A percentile compares a stretch with the other conserved stretches of the same genome.
These are phyloP conservation scores for Pseudanteris insignis DNA, from an alignment of 2,888 invertebrate species.

Conservation along the genomic window DNA sequence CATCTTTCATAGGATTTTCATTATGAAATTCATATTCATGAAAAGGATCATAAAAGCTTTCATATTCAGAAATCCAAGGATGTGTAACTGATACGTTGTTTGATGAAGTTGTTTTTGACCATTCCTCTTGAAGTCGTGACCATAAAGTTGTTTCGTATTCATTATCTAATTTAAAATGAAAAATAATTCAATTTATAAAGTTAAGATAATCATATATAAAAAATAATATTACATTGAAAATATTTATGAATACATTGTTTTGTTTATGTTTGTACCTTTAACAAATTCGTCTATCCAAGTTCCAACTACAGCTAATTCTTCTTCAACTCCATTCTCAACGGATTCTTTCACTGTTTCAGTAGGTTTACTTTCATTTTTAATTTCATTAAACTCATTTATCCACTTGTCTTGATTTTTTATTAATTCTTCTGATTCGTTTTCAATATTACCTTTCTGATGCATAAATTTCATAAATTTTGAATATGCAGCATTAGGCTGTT, in stretches of 20 bases:
- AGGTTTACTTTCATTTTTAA: constrained; percentile 27
- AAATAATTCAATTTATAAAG: background rate
- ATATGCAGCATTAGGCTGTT: constrained; percentile 77
- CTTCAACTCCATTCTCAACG: constrained; percentile 49
- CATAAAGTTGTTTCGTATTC: constrained; percentile 67
- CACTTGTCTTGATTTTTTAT: constrained; percentile 46
- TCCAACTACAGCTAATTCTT: constrained; percentile 55
- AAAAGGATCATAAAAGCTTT: constrained; percentile 72
- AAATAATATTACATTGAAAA: background rate
- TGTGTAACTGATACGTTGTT: constrained; percentile 69
- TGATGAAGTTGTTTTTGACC: constrained; percentile 74
- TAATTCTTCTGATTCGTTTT: constrained; percentile 66
- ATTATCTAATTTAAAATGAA: constrained; percentile 63
- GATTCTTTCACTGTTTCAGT: constrained; percentile 49
- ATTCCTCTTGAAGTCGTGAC: constrained; percentile 77
- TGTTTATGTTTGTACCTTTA: constrained; percentile 42
- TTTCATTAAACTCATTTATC: constrained; percentile 30
- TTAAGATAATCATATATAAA: no score
- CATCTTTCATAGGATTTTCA: constrained; percentile 87
- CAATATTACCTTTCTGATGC: constrained; percentile 76
- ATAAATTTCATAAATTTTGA: constrained; percentile 88
- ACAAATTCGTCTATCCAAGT: constrained; percentile 62
- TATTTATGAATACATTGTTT: background rate
- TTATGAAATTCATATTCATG: constrained; percentile 83
- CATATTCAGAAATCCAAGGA: constrained; percentile 79